Base-by-base conservation (phyloP, 2,888 invertebrate species). In the Mechanitis messenoides region DNA sequence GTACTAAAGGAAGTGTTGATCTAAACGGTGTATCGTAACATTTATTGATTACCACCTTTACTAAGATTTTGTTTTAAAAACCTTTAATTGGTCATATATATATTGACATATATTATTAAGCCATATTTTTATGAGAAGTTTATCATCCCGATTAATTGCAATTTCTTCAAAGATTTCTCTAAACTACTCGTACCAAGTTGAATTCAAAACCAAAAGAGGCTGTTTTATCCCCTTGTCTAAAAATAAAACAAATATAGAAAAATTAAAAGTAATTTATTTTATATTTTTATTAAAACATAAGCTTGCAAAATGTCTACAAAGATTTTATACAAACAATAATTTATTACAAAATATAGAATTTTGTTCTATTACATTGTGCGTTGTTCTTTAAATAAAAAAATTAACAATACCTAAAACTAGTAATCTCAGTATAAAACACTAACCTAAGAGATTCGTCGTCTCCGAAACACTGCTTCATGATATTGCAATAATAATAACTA, bases 241-340 rank as follows among this genome's bases (percentile, higher is more conserved):
- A 31, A 53, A n/a, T 56, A 31, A 58, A 55, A 56, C 58, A 63
- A 57, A 66, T 70, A 71, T 66, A 53, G 11, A 56, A 47, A 58
- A 57, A 72, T 76, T 76, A 80, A 83, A 82, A 82, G 80, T 81
- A 75, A 75, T 86, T 83, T 84, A 84, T 83, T 88, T 78, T 73
- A 82, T 84, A 83, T 76, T 81, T 83, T 84, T 75, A 81, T 83
- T 82, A 82, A 80, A 35, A 81, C 81, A 83, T 82, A 83, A 78
- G 81, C 80, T 72, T 82, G 59, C 58, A 60, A 66, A 82, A 82
- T 81, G 83, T 73, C 81, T 81, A 78, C 74, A 70, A 71, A 79
- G 78, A 74, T 74, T 73, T 74, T 76, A 74, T 74, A 77, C 80
- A 85, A 83, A 87, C 80, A 89, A 88, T 89, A 88, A 88, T 87